phyloP scores from a whole-genome alignment of 2,888 invertebrate species.

The Acleris literana region DNA sequence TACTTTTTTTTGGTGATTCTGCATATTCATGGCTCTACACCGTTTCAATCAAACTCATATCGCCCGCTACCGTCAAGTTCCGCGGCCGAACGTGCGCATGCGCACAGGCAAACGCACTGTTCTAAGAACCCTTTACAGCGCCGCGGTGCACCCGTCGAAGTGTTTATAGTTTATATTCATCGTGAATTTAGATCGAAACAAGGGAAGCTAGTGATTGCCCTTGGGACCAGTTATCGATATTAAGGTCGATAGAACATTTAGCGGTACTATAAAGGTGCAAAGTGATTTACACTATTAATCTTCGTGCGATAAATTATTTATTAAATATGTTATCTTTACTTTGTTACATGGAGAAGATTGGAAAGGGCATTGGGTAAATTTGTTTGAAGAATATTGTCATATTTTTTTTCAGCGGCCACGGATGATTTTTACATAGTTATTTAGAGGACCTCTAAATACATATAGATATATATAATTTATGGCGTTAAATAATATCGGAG shows the following conservation, averaged over 20 bases:
- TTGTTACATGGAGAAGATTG: no score
- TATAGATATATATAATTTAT: no score
- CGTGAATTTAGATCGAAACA: conserved; percentile 34
- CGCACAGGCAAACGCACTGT: conserved; percentile 40
- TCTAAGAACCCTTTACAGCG: conserved; percentile 44
- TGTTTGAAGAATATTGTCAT: no score
- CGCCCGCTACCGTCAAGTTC: conserved; percentile 36
- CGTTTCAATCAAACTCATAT: conserved; percentile 28
- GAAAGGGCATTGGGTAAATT: no score
- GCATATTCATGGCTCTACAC: conserved; percentile 11
- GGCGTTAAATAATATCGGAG: no score
- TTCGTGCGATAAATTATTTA: no score
- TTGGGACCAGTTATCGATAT: neutral
- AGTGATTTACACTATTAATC: no score
- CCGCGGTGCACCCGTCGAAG: conserved; percentile 29
- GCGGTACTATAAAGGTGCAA: no score
- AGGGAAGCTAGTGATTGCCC: neutral
- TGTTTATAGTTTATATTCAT: conserved; percentile 41
- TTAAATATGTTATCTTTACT: no score
- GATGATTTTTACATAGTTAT: no score
- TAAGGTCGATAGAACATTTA: neutral
- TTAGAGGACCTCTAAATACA: no score
- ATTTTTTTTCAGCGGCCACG: no score
- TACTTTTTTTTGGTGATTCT: neutral
- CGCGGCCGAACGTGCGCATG: conserved; percentile 38